A percentile compares a stretch with the other conserved stretches of the same genome.
Conservation (phyloP, 2,113 vertebrate species). For the Hirundichthys speculiger region DNA sequence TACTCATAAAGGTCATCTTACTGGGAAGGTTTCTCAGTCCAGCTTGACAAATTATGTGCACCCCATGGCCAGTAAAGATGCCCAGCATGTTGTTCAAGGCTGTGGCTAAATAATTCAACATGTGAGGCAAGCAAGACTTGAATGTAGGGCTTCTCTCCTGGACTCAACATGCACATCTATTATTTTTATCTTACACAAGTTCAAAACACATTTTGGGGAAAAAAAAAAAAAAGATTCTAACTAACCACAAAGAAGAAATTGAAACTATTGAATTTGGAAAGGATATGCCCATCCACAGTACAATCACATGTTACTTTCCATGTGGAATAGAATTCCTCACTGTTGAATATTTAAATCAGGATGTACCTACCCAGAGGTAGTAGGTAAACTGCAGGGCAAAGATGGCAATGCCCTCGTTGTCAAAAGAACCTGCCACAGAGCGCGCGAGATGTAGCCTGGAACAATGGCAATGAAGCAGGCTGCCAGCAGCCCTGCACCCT, state of each 20-base stretch:
- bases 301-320: too few relatives aligned
- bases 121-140: conserved; percentile 28
- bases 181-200: too few relatives aligned
- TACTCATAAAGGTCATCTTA: conserved; percentile 49
- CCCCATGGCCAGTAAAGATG: conserved; percentile 25
- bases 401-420: conserved; percentile 99
- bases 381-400: conserved; percentile 99
- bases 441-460: conserved; percentile 97
- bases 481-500: conserved; percentile 95
- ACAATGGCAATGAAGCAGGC: conserved; percentile 99
- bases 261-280: too few relatives aligned
- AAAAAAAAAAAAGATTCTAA: too few relatives aligned
- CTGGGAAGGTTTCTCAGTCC: conserved; percentile 43
- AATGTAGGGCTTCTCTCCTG: conserved; percentile 22
- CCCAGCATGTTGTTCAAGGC: conserved; percentile 47
- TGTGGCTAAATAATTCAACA: conserved; percentile 65
- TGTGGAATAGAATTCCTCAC: too few relatives aligned
- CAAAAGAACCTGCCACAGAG: conserved; percentile 97
- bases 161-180: too few relatives aligned
- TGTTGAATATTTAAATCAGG: too few relatives aligned
- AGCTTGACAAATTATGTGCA: conserved; percentile 18
- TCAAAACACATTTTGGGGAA: too few relatives aligned
- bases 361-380: conserved; percentile 91
- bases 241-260: too few relatives aligned
- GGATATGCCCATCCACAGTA: too few relatives aligned